These are phyloP conservation scores for Leptinotarsa haldemani DNA, from an alignment of 2,888 invertebrate genomes.

Conservation along the genomic window DNA sequence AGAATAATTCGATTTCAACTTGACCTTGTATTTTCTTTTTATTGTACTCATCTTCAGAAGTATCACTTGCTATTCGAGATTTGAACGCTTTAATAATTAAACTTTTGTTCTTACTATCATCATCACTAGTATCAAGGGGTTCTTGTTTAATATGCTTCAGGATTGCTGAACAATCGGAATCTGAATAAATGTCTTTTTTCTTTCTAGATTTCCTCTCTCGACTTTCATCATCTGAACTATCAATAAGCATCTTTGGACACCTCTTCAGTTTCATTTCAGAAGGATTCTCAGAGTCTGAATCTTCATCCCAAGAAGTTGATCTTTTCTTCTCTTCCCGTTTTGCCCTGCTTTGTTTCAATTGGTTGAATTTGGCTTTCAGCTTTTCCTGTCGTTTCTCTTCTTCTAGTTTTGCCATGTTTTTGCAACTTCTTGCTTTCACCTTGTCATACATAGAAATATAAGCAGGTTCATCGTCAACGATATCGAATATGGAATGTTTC, in stretches of 20 bases:
- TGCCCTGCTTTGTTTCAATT: conserved; percentile 87
- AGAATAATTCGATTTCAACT: conserved; percentile 72
- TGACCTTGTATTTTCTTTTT: conserved; percentile 69
- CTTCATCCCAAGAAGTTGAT: conserved; percentile 89
- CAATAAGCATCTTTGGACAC: conserved; percentile 61
- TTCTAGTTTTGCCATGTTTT: conserved; percentile 92
- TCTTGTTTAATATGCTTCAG: conserved; percentile 62
- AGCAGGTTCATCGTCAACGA: conserved; percentile 87
- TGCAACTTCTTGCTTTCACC: conserved; percentile 92
- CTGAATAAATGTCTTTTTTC: conserved; percentile 69
- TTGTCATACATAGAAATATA: conserved; percentile 99
- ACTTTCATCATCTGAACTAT: conserved; percentile 63
- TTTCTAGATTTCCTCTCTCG: conserved; percentile 52
- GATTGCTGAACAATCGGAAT: conserved; percentile 68
- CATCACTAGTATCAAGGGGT: conserved; percentile 63
- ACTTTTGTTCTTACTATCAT: conserved; percentile 68
- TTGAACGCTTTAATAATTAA: conserved; percentile 75
- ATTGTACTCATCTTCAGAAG: conserved; percentile 77
- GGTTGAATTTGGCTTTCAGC: conserved; percentile 89
- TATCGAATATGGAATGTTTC: conserved; percentile 92
- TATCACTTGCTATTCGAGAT: conserved; percentile 82
- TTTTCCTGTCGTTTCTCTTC: conserved; percentile 89
- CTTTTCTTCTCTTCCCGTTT: conserved; percentile 91
- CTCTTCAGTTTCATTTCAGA: conserved; percentile 56
- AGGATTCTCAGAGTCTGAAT: conserved; percentile 75